Base-by-base conservation (phyloP, 2,113 vertebrate species). In the Dipodomys spectabilis region DNA sequence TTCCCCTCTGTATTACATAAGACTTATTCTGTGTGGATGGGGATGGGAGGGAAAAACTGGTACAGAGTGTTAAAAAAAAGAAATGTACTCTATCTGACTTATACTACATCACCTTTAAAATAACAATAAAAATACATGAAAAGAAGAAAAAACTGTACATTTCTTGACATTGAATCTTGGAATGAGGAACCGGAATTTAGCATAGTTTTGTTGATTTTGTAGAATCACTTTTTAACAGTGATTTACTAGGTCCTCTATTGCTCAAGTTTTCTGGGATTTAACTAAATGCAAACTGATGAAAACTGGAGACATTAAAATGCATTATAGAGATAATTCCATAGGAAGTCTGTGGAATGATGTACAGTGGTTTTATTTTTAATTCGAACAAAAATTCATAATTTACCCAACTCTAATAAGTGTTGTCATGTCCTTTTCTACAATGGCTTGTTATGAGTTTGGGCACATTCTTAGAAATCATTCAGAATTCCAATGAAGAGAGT, bases 301-400 rank as follows among this genome's bases (percentile, higher is more conserved):
- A 88, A 88, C 71, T 25, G 81, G 11, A 60, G 15, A 32, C 0
- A 74, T 64, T 80, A 53, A 71, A 8, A 57, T 71, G 44, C 82
- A 88, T 86, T 73, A 80, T 72, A 67, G 15, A 71, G 79, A 74
- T 86, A 86, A 92, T 28, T 69, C 32, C 45, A 86, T 62, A 69
- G 27, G 25, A 16, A 7, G 2, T n/a, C 39, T 69, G 60, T 49
- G 53, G 23, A 75, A 91, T 7, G 92, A 67, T 49, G 73, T 30
- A 49, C 62, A 74, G 32, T 75, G 8, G 9, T 89, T 88, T 49
- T 67, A 82, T 87, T 84, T 94, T 88, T 23, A 82, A 7, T 25
- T 71, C 1, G 44, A 73, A n/a, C 23, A 49, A 85, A 87, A 79
- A 73, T 2, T 32, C 73, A 69, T 60, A 75, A 0, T 72, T 93